A percentile compares a stretch with the other conserved stretches of the same genome.
Conservation (phyloP, 2,797 vertebrate genomes). For the Gymnocypris eckloni region DNA sequence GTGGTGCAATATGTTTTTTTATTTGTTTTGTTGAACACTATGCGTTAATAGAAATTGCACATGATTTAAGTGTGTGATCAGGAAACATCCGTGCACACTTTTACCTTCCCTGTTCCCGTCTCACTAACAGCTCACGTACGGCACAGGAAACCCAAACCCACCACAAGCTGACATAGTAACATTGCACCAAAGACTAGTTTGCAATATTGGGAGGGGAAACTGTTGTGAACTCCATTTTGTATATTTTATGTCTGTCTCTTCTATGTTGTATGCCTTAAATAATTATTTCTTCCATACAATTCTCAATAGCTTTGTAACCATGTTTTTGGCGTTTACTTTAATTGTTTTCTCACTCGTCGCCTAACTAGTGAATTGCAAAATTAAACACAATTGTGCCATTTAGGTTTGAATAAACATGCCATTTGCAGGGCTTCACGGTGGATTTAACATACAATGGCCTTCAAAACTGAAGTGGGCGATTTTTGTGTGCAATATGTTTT, state of each 20-base stretch:
- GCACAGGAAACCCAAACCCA: slow-evolving; percentile 26
- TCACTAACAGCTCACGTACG: slow-evolving; percentile 15
- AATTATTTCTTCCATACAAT: slow-evolving; percentile 27
- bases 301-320: slow-evolving; percentile 28
- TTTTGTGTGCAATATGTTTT: slow-evolving; percentile 59
- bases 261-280: slow-evolving; percentile 1
- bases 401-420: slow-evolving; percentile 29
- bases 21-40: slow-evolving; percentile 40
- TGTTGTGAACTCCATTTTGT: slow-evolving; percentile 14
- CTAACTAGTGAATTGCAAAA: not conserved
- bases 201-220: slow-evolving; percentile 55
- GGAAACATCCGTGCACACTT: slow-evolving; percentile 22
- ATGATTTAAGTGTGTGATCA: slow-evolving; percentile 30
- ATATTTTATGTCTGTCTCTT: slow-evolving; percentile 10
- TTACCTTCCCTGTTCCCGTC: slow-evolving; percentile 17
- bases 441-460: slow-evolving; percentile 5
- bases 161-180: slow-evolving; percentile 48
- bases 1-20: slow-evolving; percentile 42
- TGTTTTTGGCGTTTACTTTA: slow-evolving; percentile 7
- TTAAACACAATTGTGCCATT: slow-evolving; percentile 43
- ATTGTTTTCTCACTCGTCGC: slow-evolving; percentile 3
- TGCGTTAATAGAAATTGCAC: slow-evolving; percentile 26
- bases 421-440: slow-evolving; percentile 37
- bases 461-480: slow-evolving; percentile 17
- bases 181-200: slow-evolving; percentile 64